phyloP scores from a whole-genome alignment of 2,797 vertebrate genomes.

The Poecilia velifera region DNA sequence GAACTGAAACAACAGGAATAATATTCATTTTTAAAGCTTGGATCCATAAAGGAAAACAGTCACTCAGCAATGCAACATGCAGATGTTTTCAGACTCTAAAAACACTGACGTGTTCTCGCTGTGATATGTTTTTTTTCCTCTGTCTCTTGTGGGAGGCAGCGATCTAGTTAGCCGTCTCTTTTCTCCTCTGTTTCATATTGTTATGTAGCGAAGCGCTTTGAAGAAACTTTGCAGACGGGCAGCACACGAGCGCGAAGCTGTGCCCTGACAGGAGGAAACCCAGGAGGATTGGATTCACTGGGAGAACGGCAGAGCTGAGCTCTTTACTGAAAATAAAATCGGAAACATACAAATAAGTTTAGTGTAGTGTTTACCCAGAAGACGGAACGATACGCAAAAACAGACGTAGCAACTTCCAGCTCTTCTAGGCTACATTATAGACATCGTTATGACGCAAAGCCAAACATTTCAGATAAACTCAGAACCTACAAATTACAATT shows the following conservation, averaged over 20 bases:
- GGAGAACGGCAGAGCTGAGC: conserved; percentile 1
- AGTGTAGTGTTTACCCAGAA: background rate
- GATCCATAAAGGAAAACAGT: background rate
- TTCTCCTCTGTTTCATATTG: conserved; percentile 11
- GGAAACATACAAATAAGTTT: background rate
- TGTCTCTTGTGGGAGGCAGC: conserved; percentile 16
- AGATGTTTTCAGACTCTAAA: background rate
- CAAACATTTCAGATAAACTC: background rate
- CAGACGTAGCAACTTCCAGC: background rate
- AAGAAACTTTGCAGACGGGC: conserved; percentile 37
- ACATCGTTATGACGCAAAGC: background rate
- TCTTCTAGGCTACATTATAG: background rate
- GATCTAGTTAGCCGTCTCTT: conserved; percentile 22
- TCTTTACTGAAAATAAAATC: conserved; percentile 2
- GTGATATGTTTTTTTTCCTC: background rate
- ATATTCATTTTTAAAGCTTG: background rate
- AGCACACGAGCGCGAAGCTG: conserved; percentile 21
- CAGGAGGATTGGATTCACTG: background rate
- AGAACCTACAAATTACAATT: background rate
- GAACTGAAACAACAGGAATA: background rate
- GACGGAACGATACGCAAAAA: background rate
- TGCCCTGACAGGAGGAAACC: conserved; percentile 21
- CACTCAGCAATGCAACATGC: background rate
- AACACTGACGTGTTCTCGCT: background rate
- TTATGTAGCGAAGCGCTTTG: conserved; percentile 23